Base-by-base conservation (phyloP, 2,113 vertebrate genomes). In the Ptilorrhoa leucosticta region DNA sequence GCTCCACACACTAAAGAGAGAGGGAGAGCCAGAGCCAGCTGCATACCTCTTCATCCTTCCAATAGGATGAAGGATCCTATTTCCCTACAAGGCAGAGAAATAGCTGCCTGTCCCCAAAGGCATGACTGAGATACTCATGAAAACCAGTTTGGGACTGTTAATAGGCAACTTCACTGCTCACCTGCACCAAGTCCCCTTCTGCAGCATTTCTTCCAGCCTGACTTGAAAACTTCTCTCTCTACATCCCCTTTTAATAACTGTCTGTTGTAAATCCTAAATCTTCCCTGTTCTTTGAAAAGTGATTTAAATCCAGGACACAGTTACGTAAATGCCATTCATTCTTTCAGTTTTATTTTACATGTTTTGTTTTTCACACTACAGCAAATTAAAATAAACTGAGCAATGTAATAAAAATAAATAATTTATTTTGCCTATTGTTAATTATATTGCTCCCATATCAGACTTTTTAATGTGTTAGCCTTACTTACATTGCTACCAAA, bases 101-200 rank as follows among this genome's bases (percentile, higher is more conserved):
- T 16, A 50, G 7, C 56, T 85, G 37, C 24, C 39, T 68, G 20
- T 65, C 12, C 27, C n/a, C 15, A 65, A 60, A 73, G 27, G 10
- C 33, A 51, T 17, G 30, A 24, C 39, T 51, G 19, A 92, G 15
- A 6, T 18, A 42, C 9, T 54, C 22, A 69, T 21, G 37, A 58
- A 44, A 83, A 40, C 2, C 15, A 14, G 6, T 53, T 27, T 21
- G 14, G 31, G 31, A 8, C 17, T 54, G 28, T 57, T 39, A 89
- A 87, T 6, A 75, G 31, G 21, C 8, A 22, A 61, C 19, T 48
- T 51, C 31, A 40, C 28, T 40, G 31, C 27, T 35, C 20, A 53
- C 4, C 20, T 19, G 2, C 0, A 1, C 26, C 0, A 5, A 42
- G 11, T 44, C 76, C 18, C 19, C 21, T 53, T 69, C 40, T 50